phyloP scores from a whole-genome alignment of 2,113 vertebrate species.

The Cariama cristata region DNA sequence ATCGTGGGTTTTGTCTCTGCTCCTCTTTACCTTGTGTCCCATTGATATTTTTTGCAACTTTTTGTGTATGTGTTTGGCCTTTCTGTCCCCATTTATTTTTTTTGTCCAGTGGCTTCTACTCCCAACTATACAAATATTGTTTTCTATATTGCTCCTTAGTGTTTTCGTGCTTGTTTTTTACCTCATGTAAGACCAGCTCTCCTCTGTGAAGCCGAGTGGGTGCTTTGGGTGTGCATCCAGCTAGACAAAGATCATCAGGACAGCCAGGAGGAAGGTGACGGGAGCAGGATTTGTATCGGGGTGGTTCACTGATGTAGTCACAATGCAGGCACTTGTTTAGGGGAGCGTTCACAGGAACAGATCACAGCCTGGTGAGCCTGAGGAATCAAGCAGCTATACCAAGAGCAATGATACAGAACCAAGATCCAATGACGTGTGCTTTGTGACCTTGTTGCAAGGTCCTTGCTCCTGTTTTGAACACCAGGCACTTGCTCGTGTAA shows the following conservation, averaged over 20 bases:
- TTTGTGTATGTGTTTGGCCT: not conserved
- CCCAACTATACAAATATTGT: not conserved
- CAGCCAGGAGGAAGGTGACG: not conserved
- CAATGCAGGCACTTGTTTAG: not conserved
- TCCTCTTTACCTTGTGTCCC: not conserved
- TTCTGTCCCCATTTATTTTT: not conserved
- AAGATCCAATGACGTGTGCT: not conserved
- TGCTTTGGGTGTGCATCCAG: not conserved
- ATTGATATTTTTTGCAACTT: not conserved
- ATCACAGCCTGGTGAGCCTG: not conserved
- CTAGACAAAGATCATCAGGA: not conserved
- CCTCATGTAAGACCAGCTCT: not conserved
- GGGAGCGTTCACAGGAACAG: not conserved
- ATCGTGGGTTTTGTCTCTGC: not conserved
- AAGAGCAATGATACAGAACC: not conserved
- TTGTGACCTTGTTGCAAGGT: not conserved
- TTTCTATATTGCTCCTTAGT: not conserved
- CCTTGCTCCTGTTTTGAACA: not conserved
- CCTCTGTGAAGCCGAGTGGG: not conserved
- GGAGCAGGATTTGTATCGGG: not conserved
- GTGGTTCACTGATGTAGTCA: not conserved
- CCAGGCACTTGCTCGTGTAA: not conserved
- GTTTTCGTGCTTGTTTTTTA: not conserved
- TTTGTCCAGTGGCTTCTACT: not conserved
- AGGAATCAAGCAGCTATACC: not conserved